These are phyloP conservation scores for Prosopocoilus inquinatus DNA, from an alignment of 2,888 invertebrate genomes.

Conservation along the genomic window DNA sequence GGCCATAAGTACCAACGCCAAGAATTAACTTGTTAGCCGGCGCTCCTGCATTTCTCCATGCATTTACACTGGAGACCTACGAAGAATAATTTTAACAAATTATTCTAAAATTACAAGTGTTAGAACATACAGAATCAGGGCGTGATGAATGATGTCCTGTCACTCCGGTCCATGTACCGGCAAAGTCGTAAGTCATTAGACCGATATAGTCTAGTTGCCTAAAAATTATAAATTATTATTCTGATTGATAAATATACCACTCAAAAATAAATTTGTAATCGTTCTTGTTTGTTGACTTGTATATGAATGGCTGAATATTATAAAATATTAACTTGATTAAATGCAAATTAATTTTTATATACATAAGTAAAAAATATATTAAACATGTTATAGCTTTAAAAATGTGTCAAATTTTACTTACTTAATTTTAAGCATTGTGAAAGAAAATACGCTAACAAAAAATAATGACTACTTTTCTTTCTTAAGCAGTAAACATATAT, in stretches of 20 bases:
- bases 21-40: constrained; percentile 63
- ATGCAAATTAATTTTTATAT: too few species aligned
- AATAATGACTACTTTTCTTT: too few species aligned
- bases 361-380: too few species aligned
- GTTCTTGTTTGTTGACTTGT: too few species aligned
- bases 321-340: too few species aligned
- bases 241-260: background rate
- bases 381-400: too few species aligned
- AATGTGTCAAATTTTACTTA: too few species aligned
- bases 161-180: constrained; percentile 63
- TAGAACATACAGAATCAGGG: constrained; percentile 46
- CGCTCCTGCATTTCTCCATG: constrained; percentile 58
- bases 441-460: too few species aligned
- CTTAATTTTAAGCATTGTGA: too few species aligned
- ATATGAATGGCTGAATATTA: too few species aligned
- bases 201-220: constrained; percentile 65
- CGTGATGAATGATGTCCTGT: constrained; percentile 69
- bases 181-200: constrained; percentile 72
- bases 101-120: background rate
- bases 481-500: too few species aligned
- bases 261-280: too few species aligned
- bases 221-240: constrained; percentile 20
- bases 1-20: constrained; percentile 70
- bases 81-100: background rate
- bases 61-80: constrained; percentile 41